These are phyloP conservation scores for Hucho hucho DNA, from an alignment of 2,113 vertebrate genomes.

Conservation along the genomic window DNA sequence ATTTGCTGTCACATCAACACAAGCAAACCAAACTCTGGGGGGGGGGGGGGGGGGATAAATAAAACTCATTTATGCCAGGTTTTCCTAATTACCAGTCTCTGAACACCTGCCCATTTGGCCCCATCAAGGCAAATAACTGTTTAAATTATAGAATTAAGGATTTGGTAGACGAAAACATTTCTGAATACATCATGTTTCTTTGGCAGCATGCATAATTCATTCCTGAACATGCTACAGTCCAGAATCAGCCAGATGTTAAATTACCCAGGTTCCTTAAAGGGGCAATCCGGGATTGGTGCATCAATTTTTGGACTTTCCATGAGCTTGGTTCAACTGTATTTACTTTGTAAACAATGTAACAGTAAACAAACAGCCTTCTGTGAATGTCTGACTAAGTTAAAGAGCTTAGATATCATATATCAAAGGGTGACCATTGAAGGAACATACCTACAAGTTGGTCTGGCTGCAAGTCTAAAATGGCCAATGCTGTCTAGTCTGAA, in stretches of 20 bases:
- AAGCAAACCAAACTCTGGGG: not conserved
- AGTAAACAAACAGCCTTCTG: too few relatives aligned
- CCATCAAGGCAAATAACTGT: conserved; percentile 48
- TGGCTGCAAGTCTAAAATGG: too few relatives aligned
- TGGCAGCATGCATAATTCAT: conserved; percentile 56
- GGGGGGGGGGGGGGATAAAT: not conserved
- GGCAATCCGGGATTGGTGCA: too few relatives aligned
- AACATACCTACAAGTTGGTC: too few relatives aligned
- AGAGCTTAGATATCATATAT: too few relatives aligned
- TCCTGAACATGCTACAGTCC: conserved; percentile 26
- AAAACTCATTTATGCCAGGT: not conserved
- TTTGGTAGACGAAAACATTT: conserved; percentile 18
- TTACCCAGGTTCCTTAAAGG: conserved; percentile 60
- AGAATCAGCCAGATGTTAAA: conserved; percentile 68
- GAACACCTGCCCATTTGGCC: conserved; percentile 50
- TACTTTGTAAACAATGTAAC: too few relatives aligned
- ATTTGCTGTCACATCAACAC: not conserved
- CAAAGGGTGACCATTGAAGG: too few relatives aligned
- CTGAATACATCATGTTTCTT: conserved; percentile 30
- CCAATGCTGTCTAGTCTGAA: too few relatives aligned
- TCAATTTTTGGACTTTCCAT: too few relatives aligned
- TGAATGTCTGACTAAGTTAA: too few relatives aligned
- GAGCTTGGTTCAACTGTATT: too few relatives aligned
- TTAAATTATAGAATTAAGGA: conserved; percentile 46
- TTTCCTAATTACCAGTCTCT: conserved; percentile 5